Conservation (phyloP, 2,113 vertebrate genomes). For the Haplochromis vanheusdeni region DNA sequence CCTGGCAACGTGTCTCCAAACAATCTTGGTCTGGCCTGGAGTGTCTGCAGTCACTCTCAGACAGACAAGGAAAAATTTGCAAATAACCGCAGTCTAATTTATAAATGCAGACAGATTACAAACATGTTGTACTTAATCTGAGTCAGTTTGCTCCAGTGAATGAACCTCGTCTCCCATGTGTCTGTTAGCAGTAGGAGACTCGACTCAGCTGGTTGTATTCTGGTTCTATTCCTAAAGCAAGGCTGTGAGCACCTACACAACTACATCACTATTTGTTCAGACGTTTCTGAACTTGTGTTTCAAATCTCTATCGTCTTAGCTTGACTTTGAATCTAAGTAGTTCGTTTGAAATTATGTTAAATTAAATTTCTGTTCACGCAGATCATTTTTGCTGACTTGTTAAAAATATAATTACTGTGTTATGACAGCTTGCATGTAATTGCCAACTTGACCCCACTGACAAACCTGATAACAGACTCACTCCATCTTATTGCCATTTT, state of each 20-base stretch:
- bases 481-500: not conserved
- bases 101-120: not conserved
- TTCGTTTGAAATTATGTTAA: not conserved
- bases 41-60: not conserved
- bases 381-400: not conserved
- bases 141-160: not conserved
- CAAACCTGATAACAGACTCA: not conserved
- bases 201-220: not conserved
- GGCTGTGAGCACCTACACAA: not conserved
- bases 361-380: not conserved
- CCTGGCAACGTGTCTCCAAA: not conserved
- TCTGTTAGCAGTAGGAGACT: not conserved
- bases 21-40: not conserved
- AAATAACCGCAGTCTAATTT: not conserved
- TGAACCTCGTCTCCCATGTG: not conserved
- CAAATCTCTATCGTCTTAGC: not conserved
- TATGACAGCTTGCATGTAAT: not conserved
- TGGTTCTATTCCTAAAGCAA: not conserved
- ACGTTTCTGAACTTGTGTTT: fast-evolving
- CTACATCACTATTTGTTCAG: not conserved
- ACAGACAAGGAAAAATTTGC: not conserved
- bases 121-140: not conserved
- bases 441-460: not conserved
- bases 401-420: not conserved
- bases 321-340: not conserved